These are phyloP conservation scores for Sphaerophoria rueppellii DNA, from an alignment of 2,888 invertebrate species.

Conservation along the genomic window DNA sequence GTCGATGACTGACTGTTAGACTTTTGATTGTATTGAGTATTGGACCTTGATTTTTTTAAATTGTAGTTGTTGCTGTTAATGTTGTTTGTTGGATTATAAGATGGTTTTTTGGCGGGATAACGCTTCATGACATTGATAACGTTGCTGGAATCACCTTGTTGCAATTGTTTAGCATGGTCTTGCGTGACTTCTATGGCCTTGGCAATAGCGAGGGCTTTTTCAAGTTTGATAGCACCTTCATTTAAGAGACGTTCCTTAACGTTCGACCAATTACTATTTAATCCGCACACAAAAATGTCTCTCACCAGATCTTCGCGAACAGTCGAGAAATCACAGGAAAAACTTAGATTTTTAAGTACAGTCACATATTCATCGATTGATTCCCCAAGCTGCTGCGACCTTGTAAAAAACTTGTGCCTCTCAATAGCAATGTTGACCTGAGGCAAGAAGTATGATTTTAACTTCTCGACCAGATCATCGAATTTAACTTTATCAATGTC, in stretches of 20 bases:
- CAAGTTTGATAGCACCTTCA: conserved; percentile 36
- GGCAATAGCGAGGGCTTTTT: conserved; percentile 28
- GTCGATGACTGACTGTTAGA: conserved; percentile 9
- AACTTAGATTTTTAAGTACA: conserved; percentile 2
- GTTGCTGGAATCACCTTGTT: conserved; percentile 19
- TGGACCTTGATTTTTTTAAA: conserved; percentile 13
- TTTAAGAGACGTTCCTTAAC: conserved; percentile 25
- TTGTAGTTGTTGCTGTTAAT: conserved; percentile 3
- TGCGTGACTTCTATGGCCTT: conserved; percentile 33
- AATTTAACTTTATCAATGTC: too few relatives aligned
- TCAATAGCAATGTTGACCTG: too few relatives aligned
- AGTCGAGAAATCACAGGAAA: conserved; percentile 14
- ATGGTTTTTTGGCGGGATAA: not conserved
- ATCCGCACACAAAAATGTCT: conserved; percentile 37
- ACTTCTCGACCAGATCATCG: too few relatives aligned
- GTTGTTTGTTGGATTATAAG: not conserved
- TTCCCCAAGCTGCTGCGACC: too few relatives aligned
- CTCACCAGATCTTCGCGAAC: conserved; percentile 23
- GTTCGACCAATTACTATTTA: conserved; percentile 11
- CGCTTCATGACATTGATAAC: not conserved
- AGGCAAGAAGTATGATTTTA: too few relatives aligned
- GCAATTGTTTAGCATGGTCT: conserved; percentile 15
- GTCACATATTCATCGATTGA: too few relatives aligned
- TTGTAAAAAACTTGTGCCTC: too few relatives aligned
- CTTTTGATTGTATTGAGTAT: conserved; percentile 29